phyloP scores from a whole-genome alignment of 2,113 vertebrate species.

The Tapirus terrestris region DNA sequence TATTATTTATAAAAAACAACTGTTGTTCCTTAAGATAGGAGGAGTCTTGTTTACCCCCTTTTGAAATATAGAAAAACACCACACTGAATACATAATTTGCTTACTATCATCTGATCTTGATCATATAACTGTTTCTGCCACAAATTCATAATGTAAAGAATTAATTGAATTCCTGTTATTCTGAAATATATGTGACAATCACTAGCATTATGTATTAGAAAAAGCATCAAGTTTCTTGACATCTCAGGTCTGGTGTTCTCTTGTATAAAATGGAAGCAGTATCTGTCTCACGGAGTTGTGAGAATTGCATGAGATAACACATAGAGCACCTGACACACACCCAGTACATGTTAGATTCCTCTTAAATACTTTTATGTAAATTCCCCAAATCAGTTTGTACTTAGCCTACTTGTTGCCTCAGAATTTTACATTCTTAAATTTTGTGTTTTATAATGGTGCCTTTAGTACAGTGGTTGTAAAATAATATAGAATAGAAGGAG shows the following conservation, averaged over 20 bases:
- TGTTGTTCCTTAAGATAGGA: neutral
- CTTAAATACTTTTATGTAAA: neutral
- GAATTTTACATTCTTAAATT: slow-evolving; percentile 28
- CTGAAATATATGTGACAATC: neutral
- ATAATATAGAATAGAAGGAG: neutral
- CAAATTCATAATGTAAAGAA: slow-evolving; percentile 13
- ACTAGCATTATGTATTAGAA: neutral
- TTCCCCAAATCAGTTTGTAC: neutral
- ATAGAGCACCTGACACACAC: neutral
- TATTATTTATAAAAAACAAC: neutral
- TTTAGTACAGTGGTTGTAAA: neutral
- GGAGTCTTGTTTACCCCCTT: neutral
- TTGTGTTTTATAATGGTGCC: neutral
- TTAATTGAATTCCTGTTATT: neutral
- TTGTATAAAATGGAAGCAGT: neutral
- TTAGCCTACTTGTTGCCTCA: slow-evolving; percentile 13
- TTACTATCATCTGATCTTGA: neutral
- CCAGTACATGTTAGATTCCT: neutral
- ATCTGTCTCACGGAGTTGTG: neutral
- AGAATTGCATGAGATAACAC: neutral
- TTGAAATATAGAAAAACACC: neutral
- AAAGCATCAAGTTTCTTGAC: neutral
- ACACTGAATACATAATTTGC: neutral
- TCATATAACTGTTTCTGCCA: neutral
- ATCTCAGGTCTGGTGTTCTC: neutral